Evolutionary conservation across 2,113 vertebrate genomes (phyloP), one percentile per base, ranked within the genome.

Genomic region (Seriola aureovittata): DNA sequence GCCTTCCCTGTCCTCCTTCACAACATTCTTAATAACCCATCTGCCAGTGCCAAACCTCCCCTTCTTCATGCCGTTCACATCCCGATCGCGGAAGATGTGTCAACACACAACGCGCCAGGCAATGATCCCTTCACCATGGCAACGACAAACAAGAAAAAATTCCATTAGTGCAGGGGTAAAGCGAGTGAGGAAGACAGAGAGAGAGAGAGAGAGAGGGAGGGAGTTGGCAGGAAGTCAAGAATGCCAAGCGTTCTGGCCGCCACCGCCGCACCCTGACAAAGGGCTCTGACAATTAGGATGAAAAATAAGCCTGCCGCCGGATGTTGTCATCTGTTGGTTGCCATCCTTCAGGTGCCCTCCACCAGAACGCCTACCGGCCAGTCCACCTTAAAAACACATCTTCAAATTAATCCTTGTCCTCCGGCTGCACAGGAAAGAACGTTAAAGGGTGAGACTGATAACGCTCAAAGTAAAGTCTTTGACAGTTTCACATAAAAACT

Each of bases 81-180:
- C 67, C 48, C 52, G 65, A 40, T 13, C n/a, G 75, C 87, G 57
- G 42, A 81, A 44, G 73, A 80, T 13, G 58, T 57, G 64, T 75
- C 57, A 78, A 85, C 75, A 96, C 96, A 95, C 96, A 96, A 96
- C 96, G 94, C 93, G 95, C 95, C 95, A 96, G 95, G 95, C 96
- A 96, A 95, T 94, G 95, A 64, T 94, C 93, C 73, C 93, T 89
- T 97, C 84, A 60, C 96, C 96, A 96, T 97, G 95, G 96, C 96
- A 97, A 97, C 96, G 85, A 93, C 96, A 97, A 97, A 96, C 96
- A 96, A 86, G 93, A 92, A 70, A 95, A 95, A 95, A 96, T 96
- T 96, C 95, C 95, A 96, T 96, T 95, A 96, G 78, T 1, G 36
- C 4, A 29, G 1, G 44, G 23, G 46, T 36, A 25, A 63, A 76